A percentile compares a stretch with the other conserved stretches of the same genome.
These are phyloP conservation scores for Pseudococcus longispinus DNA, from an alignment of 2,888 invertebrate genomes.

Conservation along the genomic window DNA sequence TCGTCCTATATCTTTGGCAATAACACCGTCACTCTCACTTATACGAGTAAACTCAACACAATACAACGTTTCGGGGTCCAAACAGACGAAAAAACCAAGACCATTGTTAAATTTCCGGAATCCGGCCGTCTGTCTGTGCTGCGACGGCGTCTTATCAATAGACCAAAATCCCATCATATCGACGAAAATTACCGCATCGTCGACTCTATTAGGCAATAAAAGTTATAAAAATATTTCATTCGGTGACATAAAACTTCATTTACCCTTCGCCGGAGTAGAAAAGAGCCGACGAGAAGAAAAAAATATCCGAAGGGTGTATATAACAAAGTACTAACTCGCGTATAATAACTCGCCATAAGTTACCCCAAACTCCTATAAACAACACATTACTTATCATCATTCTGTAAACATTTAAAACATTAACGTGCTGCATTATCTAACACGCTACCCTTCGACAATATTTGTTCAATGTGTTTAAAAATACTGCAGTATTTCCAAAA, in stretches of 20 bases:
- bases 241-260: conserved; percentile 9
- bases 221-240: conserved; percentile 24
- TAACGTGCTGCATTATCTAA: not conserved
- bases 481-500: not conserved
- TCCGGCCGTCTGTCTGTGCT: not conserved
- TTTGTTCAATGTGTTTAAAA: conserved; percentile 1
- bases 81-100: not conserved
- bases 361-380: not conserved
- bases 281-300: not conserved
- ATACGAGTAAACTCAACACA: not conserved
- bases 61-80: not conserved
- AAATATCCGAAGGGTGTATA: not conserved
- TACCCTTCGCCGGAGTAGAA: not conserved
- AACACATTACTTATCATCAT: conserved; percentile 15
- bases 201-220: not conserved
- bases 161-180: not conserved
- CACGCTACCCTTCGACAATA: not conserved
- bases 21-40: not conserved
- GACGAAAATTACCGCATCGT: conserved; percentile 20
- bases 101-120: not conserved
- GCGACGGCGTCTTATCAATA: not conserved
- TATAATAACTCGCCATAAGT: not conserved
- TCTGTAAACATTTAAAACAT: conserved; percentile 44
- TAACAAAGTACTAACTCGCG: not conserved
- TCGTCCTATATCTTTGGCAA: not conserved